A percentile compares a stretch with the other conserved stretches of the same genome.
Conservation (phyloP, 2,797 vertebrate genomes). For the Microchirus variegatus region DNA sequence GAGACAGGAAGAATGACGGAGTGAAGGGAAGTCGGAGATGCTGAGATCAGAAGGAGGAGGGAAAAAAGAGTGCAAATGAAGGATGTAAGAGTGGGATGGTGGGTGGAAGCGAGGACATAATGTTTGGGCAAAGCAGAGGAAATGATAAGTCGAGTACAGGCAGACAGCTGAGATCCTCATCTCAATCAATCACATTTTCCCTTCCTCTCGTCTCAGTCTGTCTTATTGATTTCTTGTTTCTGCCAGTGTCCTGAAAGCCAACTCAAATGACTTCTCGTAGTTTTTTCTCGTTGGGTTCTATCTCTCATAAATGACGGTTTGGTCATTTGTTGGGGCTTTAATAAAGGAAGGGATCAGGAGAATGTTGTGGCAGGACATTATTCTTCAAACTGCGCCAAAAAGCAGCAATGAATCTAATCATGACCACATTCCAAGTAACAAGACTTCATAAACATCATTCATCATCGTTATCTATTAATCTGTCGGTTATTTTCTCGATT, state of each 20-base stretch:
- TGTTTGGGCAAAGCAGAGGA: slow-evolving; percentile 47
- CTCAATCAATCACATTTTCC: slow-evolving; percentile 74
- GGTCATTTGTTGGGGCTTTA: slow-evolving; percentile 37
- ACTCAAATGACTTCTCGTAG: slow-evolving; percentile 62
- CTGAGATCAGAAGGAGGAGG: slow-evolving; percentile 8
- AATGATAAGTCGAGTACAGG: slow-evolving; percentile 65
- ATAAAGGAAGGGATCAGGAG: slow-evolving; percentile 7
- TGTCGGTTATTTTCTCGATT: too few relatives aligned
- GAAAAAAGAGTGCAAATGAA: slow-evolving; percentile 17
- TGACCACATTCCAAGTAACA: too few relatives aligned
- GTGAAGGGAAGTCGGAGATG: slow-evolving; percentile 13
- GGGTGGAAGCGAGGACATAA: slow-evolving; percentile 8
- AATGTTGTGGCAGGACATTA: not conserved
- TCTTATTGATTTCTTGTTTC: slow-evolving; percentile 76
- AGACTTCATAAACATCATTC: too few relatives aligned
- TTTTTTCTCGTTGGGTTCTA: slow-evolving; percentile 40
- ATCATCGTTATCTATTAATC: too few relatives aligned
- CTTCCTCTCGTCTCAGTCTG: slow-evolving; percentile 66
- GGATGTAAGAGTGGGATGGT: not conserved
- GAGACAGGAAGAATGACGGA: slow-evolving; percentile 35
- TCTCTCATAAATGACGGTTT: slow-evolving; percentile 36
- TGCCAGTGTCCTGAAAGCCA: slow-evolving; percentile 62
- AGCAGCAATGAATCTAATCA: too few relatives aligned
- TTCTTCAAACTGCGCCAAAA: too few relatives aligned
- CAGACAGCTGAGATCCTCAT: slow-evolving; percentile 66